phyloP scores from a whole-genome alignment of 1,140 invertebrate genomes.

The Zaprionus ghesquierei region DNA sequence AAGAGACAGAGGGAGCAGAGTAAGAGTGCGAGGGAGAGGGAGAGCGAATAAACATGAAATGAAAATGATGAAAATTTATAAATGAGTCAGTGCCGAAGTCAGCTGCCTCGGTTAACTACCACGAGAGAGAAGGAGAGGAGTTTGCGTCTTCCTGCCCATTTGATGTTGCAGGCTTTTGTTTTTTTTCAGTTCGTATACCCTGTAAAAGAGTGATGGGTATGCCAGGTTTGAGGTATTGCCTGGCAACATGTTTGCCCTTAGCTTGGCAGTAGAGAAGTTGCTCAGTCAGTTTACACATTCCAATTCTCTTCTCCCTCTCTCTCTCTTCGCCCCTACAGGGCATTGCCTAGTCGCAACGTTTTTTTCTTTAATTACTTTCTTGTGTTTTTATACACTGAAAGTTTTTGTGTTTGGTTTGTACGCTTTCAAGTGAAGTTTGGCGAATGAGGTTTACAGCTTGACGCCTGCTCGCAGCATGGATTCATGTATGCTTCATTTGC shows the following conservation, averaged over 20 bases:
- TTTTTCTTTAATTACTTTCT: neutral
- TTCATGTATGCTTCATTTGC: constrained; percentile 50
- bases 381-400: constrained; percentile 26
- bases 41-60: constrained; percentile 25
- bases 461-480: constrained; percentile 48
- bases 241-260: no score
- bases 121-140: neutral
- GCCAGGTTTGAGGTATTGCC: neutral
- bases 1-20: neutral
- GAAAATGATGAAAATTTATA: constrained; percentile 61
- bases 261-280: no score
- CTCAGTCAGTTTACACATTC: no score
- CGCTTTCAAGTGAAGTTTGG: constrained; percentile 38
- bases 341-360: neutral
- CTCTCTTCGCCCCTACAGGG: neutral
- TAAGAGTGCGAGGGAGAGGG: neutral
- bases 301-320: neutral
- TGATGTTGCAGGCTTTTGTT: constrained; percentile 8
- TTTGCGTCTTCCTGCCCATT: neutral
- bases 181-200: neutral
- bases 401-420: constrained; percentile 29
- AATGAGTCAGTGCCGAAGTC: constrained; percentile 8
- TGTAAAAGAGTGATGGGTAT: neutral
- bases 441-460: constrained; percentile 62
- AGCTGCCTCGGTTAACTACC: constrained; percentile 4